phyloP scores from a whole-genome alignment of 2,113 vertebrate genomes.

The Lepidothrix coronata region DNA sequence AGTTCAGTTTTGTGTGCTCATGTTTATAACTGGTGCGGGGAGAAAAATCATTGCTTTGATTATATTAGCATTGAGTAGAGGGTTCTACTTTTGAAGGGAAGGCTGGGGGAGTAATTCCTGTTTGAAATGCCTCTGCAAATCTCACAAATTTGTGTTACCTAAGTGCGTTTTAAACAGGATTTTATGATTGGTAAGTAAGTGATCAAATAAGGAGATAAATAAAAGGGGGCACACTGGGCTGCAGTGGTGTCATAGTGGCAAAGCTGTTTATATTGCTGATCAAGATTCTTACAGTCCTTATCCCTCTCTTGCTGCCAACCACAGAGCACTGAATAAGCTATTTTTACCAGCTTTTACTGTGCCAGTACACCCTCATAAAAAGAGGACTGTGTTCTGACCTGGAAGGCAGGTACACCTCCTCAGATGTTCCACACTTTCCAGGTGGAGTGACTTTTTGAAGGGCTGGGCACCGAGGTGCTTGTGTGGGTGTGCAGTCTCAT shows the following conservation, averaged over 20 bases:
- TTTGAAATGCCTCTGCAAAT: not conserved
- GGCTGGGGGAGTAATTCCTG: not conserved
- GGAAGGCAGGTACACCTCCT: not conserved
- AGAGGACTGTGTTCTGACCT: not conserved
- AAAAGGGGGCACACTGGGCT: not conserved
- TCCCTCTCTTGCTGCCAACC: not conserved
- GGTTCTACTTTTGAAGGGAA: not conserved
- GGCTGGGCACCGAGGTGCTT: rapidly evolving
- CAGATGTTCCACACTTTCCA: not conserved
- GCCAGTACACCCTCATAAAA: not conserved
- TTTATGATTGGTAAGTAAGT: not conserved
- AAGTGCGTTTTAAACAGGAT: not conserved
- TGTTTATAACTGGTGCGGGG: not conserved
- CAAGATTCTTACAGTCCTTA: not conserved
- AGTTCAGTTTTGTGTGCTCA: not conserved
- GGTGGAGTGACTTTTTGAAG: not conserved
- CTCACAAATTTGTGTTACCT: not conserved
- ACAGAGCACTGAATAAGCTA: not conserved
- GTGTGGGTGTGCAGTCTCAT: not conserved
- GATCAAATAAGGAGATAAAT: not conserved
- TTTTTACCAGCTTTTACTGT: not conserved
- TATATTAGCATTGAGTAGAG: not conserved
- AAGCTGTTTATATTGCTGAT: not conserved
- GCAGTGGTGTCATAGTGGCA: not conserved
- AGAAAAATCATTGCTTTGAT: not conserved